phyloP scores from a whole-genome alignment of 2,113 vertebrate genomes.

The Corythornis madagascariensis region DNA sequence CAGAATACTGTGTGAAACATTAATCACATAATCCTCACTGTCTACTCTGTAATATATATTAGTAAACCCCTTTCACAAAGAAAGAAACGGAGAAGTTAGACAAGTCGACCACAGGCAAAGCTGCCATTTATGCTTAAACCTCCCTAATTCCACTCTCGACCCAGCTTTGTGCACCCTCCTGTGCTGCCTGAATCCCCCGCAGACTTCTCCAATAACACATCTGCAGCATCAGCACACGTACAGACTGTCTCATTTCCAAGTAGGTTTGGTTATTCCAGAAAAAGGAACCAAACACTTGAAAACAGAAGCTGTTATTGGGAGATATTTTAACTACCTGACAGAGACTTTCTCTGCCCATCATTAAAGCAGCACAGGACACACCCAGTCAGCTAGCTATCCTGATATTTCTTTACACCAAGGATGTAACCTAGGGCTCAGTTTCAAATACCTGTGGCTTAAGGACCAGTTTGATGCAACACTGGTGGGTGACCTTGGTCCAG shows the following conservation, averaged over 20 bases:
- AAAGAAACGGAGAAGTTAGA: not conserved
- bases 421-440: not conserved
- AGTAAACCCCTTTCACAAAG: not conserved
- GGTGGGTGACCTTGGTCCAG: not conserved
- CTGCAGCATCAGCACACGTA: not conserved
- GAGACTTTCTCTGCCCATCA: not conserved
- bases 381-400: not conserved
- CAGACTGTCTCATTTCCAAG: not conserved
- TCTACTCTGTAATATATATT: not conserved
- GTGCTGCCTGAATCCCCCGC: not conserved
- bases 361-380: not conserved
- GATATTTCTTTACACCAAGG: not conserved
- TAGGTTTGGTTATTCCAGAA: not conserved
- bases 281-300: not conserved
- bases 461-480: not conserved
- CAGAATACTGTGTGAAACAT: not conserved
- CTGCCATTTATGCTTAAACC: not conserved
- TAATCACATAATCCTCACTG: slow-evolving; percentile 30
- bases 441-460: not conserved
- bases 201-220: not conserved
- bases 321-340: not conserved
- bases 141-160: not conserved
- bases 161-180: not conserved
- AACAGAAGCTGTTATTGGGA: not conserved
- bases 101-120: not conserved